These are phyloP conservation scores for Ennomos fuscantarius DNA, from an alignment of 2,888 invertebrate species.

Conservation along the genomic window DNA sequence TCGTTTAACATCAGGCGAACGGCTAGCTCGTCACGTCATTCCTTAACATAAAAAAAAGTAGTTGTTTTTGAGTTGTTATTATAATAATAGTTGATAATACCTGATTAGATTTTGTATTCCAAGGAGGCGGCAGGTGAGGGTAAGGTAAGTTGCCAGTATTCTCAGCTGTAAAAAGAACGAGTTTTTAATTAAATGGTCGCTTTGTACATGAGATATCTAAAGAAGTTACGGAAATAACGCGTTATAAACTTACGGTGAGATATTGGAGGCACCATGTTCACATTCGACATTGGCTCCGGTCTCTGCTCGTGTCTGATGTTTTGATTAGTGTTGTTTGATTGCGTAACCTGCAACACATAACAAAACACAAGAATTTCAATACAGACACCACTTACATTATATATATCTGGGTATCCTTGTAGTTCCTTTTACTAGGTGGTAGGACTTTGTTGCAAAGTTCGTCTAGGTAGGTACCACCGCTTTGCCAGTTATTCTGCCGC, in stretches of 20 bases:
- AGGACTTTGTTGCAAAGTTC: no score
- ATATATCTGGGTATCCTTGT: no score
- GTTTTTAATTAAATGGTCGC: background rate
- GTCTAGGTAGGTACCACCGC: no score
- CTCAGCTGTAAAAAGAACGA: constrained; percentile 54
- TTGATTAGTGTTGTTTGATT: constrained; percentile 61
- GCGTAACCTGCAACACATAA: constrained; percentile 48
- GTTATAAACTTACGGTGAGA: constrained; percentile 57
- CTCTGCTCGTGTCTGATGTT: constrained; percentile 66
- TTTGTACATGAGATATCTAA: no score
- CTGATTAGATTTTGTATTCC: constrained; percentile 78
- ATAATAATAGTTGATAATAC: constrained; percentile 44
- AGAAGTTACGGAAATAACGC: background rate
- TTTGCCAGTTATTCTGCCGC: no score
- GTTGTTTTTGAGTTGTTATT: no score
- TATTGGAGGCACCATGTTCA: constrained; percentile 72
- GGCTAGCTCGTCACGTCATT: no score
- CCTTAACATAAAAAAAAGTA: no score
- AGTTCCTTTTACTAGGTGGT: no score
- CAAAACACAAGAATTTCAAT: background rate
- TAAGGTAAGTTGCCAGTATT: constrained; percentile 63
- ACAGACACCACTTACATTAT: background rate
- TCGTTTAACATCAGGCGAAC: no score
- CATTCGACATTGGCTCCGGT: constrained; percentile 59
- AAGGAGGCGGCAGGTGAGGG: constrained; percentile 67